These are phyloP conservation scores for Scopus umbretta DNA, from an alignment of 2,113 vertebrate species.

Conservation along the genomic window DNA sequence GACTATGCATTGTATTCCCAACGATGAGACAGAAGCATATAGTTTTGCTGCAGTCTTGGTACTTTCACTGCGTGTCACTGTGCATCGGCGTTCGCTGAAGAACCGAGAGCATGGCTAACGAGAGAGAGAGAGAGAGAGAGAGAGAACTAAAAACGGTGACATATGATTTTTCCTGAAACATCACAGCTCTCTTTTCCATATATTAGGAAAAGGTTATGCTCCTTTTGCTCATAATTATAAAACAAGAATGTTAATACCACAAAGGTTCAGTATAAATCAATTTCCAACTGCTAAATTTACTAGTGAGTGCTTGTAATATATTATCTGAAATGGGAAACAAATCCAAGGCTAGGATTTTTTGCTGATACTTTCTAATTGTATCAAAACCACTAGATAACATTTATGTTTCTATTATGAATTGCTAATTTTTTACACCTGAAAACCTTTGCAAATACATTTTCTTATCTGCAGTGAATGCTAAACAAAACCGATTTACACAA, in stretches of 20 bases:
- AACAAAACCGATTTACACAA: conserved; percentile 63
- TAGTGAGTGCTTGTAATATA: conserved; percentile 29
- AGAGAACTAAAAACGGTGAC: neutral
- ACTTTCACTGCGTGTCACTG: conserved; percentile 37
- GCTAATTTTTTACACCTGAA: conserved; percentile 38
- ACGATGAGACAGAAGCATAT: neutral
- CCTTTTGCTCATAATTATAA: conserved; percentile 54
- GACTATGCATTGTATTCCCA: neutral
- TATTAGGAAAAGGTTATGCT: conserved; percentile 62
- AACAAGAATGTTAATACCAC: conserved; percentile 58
- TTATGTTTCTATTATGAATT: conserved; percentile 53
- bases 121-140: conserved; percentile 8
- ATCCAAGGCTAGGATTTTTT: conserved; percentile 21
- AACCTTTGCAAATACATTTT: conserved; percentile 45
- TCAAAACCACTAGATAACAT: conserved; percentile 13
- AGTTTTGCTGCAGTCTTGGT: conserved; percentile 28
- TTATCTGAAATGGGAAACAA: conserved; percentile 37
- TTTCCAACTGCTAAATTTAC: conserved; percentile 51
- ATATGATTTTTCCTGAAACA: conserved; percentile 55
- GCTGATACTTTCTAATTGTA: conserved; percentile 46
- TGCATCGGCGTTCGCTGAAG: conserved; percentile 47
- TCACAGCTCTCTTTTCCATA: conserved; percentile 32
- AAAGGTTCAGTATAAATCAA: conserved; percentile 62
- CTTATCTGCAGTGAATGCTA: conserved; percentile 55
- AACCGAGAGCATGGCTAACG: conserved; percentile 45